Evolutionary conservation across 2,888 invertebrate genomes (phyloP), one percentile per base, ranked within the genome.

Genomic region (Hedya salicella): DNA sequence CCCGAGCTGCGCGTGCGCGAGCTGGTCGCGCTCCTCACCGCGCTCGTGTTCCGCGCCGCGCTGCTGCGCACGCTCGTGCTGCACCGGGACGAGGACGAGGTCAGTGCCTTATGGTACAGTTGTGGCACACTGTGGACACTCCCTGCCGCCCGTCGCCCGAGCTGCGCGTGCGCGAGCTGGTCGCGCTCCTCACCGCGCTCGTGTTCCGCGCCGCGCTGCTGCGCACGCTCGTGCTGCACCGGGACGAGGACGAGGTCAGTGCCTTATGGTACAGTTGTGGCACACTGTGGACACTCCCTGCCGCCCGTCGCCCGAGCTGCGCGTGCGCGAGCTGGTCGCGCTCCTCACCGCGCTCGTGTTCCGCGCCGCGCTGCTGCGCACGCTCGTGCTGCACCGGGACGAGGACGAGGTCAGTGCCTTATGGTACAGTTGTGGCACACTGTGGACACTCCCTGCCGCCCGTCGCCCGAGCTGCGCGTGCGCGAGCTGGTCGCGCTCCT

Each of bases 191-290:
- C 2, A 25, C 25, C 5, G 9, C 9, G 36, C 36, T 73, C 11
- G 69, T 83, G 3, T 85, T 85, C 57, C 80, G 82, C 4, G 75
- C 78, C 25, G 68, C 76, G 62, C 80, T 79, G 46, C 56, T 88
- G 42, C 71, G 73, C 17, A 73, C 76, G 0, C 11, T 82, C n/a
- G 62, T 81, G 21, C 62, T 80, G 36, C 73, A 76, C 50, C 64
- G 69, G 17, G 17, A 60, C 6, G 57, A 69, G 8, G 75, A 74
- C 0, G 77, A 70, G 5, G 75, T n/a, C n/a, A n/a, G n/a, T n/a
- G n/a, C n/a, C n/a, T n/a, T n/a, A n/a, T n/a, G n/a, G n/a, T n/a
- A n/a, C n/a, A n/a, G n/a, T n/a, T n/a, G n/a, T n/a, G n/a, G n/a
- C n/a, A n/a, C n/a, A n/a, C n/a, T n/a, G n/a, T n/a, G n/a, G n/a